Conservation (phyloP, 2,797 vertebrate genomes). For the Sebastes nivosus region DNA sequence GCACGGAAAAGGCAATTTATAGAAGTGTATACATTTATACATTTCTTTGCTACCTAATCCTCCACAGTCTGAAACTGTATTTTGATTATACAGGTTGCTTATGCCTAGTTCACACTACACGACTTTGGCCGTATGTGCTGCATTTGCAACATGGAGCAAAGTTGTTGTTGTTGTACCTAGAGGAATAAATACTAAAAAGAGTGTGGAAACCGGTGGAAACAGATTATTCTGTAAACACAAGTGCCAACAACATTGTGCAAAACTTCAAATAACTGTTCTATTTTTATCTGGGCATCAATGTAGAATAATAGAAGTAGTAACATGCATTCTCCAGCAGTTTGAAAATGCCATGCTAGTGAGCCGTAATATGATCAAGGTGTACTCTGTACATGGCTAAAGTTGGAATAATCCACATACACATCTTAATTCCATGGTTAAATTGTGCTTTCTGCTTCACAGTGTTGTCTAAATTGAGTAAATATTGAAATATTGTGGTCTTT, state of each 20-base stretch:
- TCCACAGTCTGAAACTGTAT: not conserved
- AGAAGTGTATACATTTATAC: not conserved
- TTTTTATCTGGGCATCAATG: not conserved
- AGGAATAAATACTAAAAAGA: too few species aligned
- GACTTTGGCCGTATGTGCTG: too few species aligned
- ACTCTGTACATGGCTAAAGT: not conserved
- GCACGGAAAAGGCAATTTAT: not conserved
- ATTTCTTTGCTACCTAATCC: not conserved
- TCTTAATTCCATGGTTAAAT: not conserved
- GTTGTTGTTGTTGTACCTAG: too few species aligned
- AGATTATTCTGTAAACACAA: too few species aligned
- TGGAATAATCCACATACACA: not conserved
- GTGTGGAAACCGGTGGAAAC: too few species aligned
- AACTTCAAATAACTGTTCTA: not conserved
- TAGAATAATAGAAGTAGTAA: not conserved
- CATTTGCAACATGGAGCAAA: too few species aligned
- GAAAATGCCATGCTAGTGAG: not conserved
- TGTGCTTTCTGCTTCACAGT: not conserved
- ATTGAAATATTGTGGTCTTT: not conserved
- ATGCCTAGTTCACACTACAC: too few species aligned
- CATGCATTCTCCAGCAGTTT: not conserved
- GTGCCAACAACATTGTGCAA: not conserved
- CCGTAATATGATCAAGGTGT: not conserved
- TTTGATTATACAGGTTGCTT: not conserved
- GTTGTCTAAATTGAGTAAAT: not conserved